These are phyloP conservation scores for Boleophthalmus pectinirostris DNA, from an alignment of 2,113 vertebrate genomes.

Conservation along the genomic window DNA sequence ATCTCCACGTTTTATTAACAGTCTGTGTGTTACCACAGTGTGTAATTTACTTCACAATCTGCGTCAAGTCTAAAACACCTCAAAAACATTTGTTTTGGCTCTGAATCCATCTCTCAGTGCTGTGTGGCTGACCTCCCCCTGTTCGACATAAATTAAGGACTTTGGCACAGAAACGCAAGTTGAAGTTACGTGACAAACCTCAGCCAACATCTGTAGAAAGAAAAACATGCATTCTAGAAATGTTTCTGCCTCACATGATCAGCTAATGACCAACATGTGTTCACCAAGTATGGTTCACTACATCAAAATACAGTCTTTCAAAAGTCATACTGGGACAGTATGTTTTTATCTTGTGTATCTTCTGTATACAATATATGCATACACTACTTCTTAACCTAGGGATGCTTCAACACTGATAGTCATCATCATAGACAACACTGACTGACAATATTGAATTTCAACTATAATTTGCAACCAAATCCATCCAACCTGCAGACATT, in stretches of 20 bases:
- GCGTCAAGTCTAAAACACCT: constrained; percentile 26
- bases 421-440: background rate
- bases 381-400: background rate
- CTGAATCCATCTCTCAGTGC: constrained; percentile 15
- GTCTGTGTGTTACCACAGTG: constrained; percentile 15
- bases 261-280: constrained; percentile 52
- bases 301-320: constrained; percentile 17
- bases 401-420: background rate
- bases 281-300: constrained; percentile 6
- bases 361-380: background rate
- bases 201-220: constrained; percentile 51
- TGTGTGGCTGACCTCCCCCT: constrained; percentile 26
- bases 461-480: background rate
- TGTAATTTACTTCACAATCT: constrained; percentile 21
- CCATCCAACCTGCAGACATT: background rate
- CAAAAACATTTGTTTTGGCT: constrained; percentile 53
- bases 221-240: constrained; percentile 16
- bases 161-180: constrained; percentile 23
- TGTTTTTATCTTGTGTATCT: background rate
- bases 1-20: constrained; percentile 39
- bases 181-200: constrained; percentile 42
- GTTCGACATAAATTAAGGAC: constrained; percentile 42
- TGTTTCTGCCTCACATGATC: constrained; percentile 37
- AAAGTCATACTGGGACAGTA: constrained; percentile 9
- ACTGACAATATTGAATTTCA: background rate